Evolutionary conservation across 2,113 vertebrate genomes (phyloP), one percentile per base, ranked within the genome.

Genomic region (Hypocryptadius cinnamomeus): DNA sequence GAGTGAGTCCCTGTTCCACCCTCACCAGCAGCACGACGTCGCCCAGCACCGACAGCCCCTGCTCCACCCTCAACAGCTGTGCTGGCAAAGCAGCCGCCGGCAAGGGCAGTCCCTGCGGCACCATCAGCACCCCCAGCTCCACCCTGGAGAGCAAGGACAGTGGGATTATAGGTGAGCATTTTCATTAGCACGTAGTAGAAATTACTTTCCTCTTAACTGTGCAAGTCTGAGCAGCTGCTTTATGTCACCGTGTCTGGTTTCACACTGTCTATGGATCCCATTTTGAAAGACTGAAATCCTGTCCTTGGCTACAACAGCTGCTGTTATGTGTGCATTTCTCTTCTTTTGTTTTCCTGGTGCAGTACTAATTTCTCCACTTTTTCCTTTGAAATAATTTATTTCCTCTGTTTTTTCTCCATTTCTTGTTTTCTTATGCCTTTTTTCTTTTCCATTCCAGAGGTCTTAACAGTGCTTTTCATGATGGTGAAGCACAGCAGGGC

Each of bases 101-200:
- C 97, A 98, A 94, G 97, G 96, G 97, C 79, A 99, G 99, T 95
- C 99, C 99, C 96, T 98, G 98, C 50, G 99, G 98, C 83, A 99
- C 99, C 96, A 98, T 99, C 95, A 99, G 98, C 97, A 99, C 98
- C 96, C 99, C 99, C 74, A 99, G 99, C 97, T 99, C 99, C 97
- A 99, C 99, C 11, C 98, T 99, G 94, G 99, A 99, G 97, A 99
- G 99, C 98, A 99, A 99, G 97, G 99, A 99, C 98, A 99, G 99
- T 76, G 99, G 99, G 19, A 99, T 99, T 94, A 99, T 99, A 97
- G 99, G 99, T 99, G 97, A 98, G 98, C 66, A 15, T 60, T 85
- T 66, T 50, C 45, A 48, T 30, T 33, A 23, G 68, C 54, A 44
- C 30, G 8, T 20, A 45, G 21, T 48, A 77, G 37, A 12, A n/a